Percentiles rank a stretch among this genome's conserved stretches.
Evolutionary conservation across 1,140 invertebrate species (phyloP).

Genomic region (Hyposmocoma kahamanoa): DNA sequence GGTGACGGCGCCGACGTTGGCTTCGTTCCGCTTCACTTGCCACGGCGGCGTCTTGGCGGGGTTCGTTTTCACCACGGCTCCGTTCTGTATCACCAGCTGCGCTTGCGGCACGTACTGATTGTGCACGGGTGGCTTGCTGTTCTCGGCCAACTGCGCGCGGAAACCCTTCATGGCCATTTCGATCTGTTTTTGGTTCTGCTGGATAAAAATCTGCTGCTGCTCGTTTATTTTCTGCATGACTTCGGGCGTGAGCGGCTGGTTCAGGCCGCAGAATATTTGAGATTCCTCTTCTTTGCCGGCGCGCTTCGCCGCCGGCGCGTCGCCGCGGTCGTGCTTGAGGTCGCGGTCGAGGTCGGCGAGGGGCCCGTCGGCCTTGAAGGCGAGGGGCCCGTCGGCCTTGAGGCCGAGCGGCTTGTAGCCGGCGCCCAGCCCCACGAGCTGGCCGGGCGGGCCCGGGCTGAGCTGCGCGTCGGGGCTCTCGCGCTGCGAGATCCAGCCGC

Average conservation of each 20-base stretch:
- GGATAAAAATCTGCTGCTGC: conserved; percentile 75
- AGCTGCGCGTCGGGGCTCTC: conserved; percentile 38
- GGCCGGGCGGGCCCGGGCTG: conserved; percentile 69
- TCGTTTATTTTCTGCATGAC: conserved; percentile 76
- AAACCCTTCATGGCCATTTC: conserved; percentile 71
- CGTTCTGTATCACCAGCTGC: conserved; percentile 65
- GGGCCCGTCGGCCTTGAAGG: too few relatives aligned
- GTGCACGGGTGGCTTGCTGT: conserved; percentile 42
- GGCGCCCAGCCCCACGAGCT: conserved; percentile 75
- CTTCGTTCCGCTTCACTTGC: conserved; percentile 73
- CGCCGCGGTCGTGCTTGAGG: conserved; percentile 50
- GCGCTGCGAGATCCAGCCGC: conserved; percentile 62
- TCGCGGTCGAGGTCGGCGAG: conserved; percentile 29
- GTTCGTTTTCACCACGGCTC: conserved; percentile 61
- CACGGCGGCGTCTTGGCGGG: conserved; percentile 76
- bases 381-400: too few relatives aligned
- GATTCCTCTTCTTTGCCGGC: conserved; percentile 49
- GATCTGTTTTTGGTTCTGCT: conserved; percentile 73
- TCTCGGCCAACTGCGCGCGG: conserved; percentile 59
- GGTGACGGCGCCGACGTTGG: conserved; percentile 29
- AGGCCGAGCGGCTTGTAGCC: conserved; percentile 40
- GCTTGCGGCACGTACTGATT: conserved; percentile 58
- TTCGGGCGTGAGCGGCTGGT: conserved; percentile 68
- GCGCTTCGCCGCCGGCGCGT: conserved; percentile 21
- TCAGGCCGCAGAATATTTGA: conserved; percentile 61